Percentiles rank a stretch among this genome's conserved stretches.
These are phyloP conservation scores for Argyresthia goedartella DNA, from an alignment of 2,888 invertebrate genomes.

Conservation along the genomic window DNA sequence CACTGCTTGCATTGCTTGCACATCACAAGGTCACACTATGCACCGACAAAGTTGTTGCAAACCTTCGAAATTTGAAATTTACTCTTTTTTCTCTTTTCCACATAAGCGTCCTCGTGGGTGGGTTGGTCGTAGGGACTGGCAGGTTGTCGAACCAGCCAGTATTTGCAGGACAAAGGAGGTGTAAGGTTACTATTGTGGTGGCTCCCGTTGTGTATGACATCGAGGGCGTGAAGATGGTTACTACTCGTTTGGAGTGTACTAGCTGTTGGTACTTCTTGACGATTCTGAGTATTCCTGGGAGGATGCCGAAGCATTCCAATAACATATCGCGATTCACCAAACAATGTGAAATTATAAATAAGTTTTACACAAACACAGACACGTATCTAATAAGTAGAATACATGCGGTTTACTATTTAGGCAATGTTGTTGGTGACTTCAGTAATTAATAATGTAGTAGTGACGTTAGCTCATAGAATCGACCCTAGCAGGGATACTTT, in stretches of 20 bases:
- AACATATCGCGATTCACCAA: background rate
- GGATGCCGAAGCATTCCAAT: background rate
- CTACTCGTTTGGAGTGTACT: background rate
- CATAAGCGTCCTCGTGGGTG: conserved; percentile 49
- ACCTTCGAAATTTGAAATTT: conserved; percentile 22
- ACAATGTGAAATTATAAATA: background rate
- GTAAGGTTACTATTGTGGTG: conserved; percentile 39
- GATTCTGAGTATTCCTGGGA: background rate
- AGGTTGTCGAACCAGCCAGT: conserved; percentile 52
- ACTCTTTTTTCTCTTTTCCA: conserved; percentile 23
- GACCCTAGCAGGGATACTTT: no score
- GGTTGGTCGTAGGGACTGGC: conserved; percentile 53
- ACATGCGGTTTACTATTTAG: background rate
- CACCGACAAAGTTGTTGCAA: background rate
- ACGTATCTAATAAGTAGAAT: background rate
- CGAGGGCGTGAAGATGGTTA: conserved; percentile 40
- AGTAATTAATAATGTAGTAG: no score
- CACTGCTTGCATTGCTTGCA: conserved; percentile 32
- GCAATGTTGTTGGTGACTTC: no score
- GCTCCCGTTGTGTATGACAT: conserved; percentile 40
- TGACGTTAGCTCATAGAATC: no score
- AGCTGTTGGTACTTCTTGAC: background rate
- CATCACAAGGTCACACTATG: background rate
- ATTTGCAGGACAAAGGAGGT: conserved; percentile 34
- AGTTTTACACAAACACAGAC: background rate